phyloP scores from a whole-genome alignment of 2,797 vertebrate genomes.

The Xenops minutus region DNA sequence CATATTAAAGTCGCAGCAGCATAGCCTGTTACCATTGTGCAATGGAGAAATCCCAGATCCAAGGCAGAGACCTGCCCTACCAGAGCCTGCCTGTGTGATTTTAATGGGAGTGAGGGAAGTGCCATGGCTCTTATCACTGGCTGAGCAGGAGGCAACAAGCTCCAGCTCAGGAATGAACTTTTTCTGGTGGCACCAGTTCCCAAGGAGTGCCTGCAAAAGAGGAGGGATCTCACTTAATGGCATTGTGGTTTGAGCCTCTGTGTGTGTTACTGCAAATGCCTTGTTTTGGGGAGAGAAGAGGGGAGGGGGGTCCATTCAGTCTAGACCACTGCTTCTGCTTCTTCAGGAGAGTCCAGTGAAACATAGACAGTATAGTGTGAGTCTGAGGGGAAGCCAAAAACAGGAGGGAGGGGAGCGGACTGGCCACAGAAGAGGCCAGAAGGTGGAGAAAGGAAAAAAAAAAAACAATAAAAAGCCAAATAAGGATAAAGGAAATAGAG shows the following conservation, averaged over 20 bases:
- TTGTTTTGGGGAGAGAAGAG: background rate
- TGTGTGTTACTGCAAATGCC: rapidly evolving
- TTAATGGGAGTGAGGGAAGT: slow-evolving; percentile 33
- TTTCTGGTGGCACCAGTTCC: slow-evolving; percentile 66
- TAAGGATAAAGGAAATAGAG: rapidly evolving
- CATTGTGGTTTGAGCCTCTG: rapidly evolving
- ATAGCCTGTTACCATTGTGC: background rate
- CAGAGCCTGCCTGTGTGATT: background rate
- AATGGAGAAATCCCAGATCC: background rate
- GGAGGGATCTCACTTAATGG: background rate
- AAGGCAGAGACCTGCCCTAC: slow-evolving; percentile 29
- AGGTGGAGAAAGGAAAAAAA: background rate
- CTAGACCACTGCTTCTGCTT: background rate
- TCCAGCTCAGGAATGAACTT: slow-evolving; percentile 67
- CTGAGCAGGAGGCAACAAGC: slow-evolving; percentile 68
- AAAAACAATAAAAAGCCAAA: background rate
- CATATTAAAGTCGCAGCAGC: background rate
- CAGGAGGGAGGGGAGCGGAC: background rate
- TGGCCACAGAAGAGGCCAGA: background rate
- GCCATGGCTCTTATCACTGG: slow-evolving; percentile 10
- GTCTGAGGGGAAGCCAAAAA: background rate
- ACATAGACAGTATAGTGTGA: rapidly evolving
- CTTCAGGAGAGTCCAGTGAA: background rate
- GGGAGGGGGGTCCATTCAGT: rapidly evolving
- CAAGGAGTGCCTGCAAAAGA: slow-evolving; percentile 45